Evolutionary conservation across 2,113 vertebrate species (phyloP).

Genomic region (Macroglossus sobrinus): DNA sequence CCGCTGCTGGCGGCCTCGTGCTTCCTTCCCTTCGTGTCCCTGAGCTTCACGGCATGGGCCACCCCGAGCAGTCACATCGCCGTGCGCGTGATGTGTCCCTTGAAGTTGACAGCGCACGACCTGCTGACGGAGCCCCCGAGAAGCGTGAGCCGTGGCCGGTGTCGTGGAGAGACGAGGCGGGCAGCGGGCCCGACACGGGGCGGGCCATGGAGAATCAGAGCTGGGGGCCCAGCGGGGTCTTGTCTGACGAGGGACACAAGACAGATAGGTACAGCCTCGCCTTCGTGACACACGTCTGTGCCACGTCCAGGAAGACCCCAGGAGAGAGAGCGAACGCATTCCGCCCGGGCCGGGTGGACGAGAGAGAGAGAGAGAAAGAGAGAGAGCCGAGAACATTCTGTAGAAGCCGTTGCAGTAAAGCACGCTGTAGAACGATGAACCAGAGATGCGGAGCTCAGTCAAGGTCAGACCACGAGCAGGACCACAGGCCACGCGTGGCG

Average conservation of each 20-base stretch:
- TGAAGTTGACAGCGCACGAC: neutral
- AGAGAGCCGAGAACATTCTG: neutral
- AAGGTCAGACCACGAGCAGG: neutral
- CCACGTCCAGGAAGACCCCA: neutral
- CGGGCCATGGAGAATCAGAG: too few relatives aligned
- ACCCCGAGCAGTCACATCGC: neutral
- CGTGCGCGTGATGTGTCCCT: neutral
- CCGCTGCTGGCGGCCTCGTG: neutral
- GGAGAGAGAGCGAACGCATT: neutral
- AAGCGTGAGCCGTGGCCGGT: rapidly evolving
- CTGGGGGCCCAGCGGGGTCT: neutral
- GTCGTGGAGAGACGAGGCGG: neutral
- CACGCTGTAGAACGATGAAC: neutral
- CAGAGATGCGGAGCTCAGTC: neutral
- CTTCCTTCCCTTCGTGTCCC: neutral
- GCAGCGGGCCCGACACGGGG: rapidly evolving
- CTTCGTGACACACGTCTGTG: neutral
- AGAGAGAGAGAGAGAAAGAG: too few relatives aligned
- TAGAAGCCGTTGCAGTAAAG: neutral
- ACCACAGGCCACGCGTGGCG: neutral
- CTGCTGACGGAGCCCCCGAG: too few relatives aligned
- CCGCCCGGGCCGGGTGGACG: too few relatives aligned
- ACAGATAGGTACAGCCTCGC: rapidly evolving
- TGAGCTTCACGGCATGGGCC: neutral
- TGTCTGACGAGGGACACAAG: neutral